These are phyloP conservation scores for Toxotes jaculatrix DNA, from an alignment of 2,113 vertebrate species.

Conservation along the genomic window DNA sequence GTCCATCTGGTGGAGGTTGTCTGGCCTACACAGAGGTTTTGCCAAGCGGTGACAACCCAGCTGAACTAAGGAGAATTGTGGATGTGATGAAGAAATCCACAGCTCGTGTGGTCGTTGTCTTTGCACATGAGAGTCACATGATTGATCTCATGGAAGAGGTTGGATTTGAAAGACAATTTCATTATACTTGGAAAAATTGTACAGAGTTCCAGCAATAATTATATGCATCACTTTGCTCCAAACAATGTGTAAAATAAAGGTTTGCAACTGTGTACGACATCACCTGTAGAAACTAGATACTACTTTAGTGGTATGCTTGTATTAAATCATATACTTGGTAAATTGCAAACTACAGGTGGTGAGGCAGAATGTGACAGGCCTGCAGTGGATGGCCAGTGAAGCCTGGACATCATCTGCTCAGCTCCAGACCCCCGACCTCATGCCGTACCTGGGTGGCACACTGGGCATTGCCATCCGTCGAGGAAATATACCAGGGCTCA, in stretches of 20 bases:
- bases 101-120: slow-evolving; percentile 67
- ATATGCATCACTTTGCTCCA: neutral
- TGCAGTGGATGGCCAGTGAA: slow-evolving; percentile 82
- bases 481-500: slow-evolving; percentile 71
- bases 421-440: slow-evolving; percentile 55
- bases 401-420: slow-evolving; percentile 57
- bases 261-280: neutral
- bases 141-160: slow-evolving; percentile 70
- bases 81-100: slow-evolving; percentile 65
- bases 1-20: slow-evolving; percentile 42
- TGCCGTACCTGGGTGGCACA: slow-evolving; percentile 66
- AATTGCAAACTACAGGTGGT: slow-evolving; percentile 55
- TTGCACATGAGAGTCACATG: slow-evolving; percentile 62
- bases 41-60: slow-evolving; percentile 54
- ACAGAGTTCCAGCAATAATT: neutral
- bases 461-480: slow-evolving; percentile 76
- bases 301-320: neutral
- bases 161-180: neutral
- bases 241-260: neutral
- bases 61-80: slow-evolving; percentile 71
- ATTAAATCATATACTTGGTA: neutral
- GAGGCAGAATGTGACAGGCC: slow-evolving; percentile 73
- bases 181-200: neutral
- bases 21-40: slow-evolving; percentile 77
- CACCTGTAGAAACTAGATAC: no score